A percentile compares a stretch with the other conserved stretches of the same genome.
These are phyloP conservation scores for Pediacus dermestoides DNA, from an alignment of 2,888 invertebrate species.

Conservation along the genomic window DNA sequence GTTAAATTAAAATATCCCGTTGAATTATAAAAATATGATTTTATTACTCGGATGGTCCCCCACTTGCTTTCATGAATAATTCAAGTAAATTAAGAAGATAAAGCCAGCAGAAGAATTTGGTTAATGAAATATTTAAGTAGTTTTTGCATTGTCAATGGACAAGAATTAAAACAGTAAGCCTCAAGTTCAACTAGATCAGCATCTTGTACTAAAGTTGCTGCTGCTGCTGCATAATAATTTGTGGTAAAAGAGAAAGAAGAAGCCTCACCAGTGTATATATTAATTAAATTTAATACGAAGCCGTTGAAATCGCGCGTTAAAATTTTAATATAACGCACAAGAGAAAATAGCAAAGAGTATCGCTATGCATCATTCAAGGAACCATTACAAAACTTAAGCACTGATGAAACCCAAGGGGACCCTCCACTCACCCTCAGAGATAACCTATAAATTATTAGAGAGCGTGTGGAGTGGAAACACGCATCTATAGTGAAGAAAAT, in stretches of 20 bases:
- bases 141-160: slow-evolving; percentile 26
- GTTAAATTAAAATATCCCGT: slow-evolving; percentile 26
- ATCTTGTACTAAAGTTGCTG: slow-evolving; percentile 13
- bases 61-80: slow-evolving; percentile 31
- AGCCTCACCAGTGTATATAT: slow-evolving; percentile 22
- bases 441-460: slow-evolving; percentile 38
- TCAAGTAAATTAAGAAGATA: slow-evolving; percentile 33
- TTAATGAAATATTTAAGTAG: slow-evolving; percentile 36
- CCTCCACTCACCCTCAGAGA: slow-evolving; percentile 31
- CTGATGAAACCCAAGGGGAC: slow-evolving; percentile 36
- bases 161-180: slow-evolving; percentile 32
- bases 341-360: slow-evolving; percentile 27
- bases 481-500: slow-evolving; percentile 12
- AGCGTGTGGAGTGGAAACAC: slow-evolving; percentile 22
- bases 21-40: slow-evolving; percentile 31
- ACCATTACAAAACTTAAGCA: slow-evolving; percentile 40
- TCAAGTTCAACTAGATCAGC: slow-evolving; percentile 21
- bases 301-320: slow-evolving; percentile 28
- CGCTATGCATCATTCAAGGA: slow-evolving; percentile 38
- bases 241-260: slow-evolving; percentile 15
- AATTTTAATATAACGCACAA: slow-evolving; percentile 42
- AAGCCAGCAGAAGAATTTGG: slow-evolving; percentile 32
- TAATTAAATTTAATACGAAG: slow-evolving; percentile 33
- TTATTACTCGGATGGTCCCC: slow-evolving; percentile 26
- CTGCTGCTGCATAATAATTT: slow-evolving; percentile 1